Percentiles rank a stretch among this genome's conserved stretches.
Evolutionary conservation across 2,888 invertebrate species (phyloP).

Genomic region (Rugalucina vietnamica): DNA sequence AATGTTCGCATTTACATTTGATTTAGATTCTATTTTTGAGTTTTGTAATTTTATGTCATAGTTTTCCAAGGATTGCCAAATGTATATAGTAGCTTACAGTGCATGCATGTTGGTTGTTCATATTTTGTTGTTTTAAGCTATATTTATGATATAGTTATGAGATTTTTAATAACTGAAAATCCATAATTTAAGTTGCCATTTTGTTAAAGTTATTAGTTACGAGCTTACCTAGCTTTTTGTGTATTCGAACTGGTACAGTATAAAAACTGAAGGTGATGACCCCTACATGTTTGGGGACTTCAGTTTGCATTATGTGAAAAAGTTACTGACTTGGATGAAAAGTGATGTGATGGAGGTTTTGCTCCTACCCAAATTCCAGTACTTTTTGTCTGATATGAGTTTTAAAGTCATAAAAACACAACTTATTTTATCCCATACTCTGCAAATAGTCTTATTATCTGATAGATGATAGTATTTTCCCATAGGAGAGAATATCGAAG

Average conservation of each 20-base stretch:
- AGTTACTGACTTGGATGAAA: too few species aligned
- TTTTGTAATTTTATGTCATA: not conserved
- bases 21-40: not conserved
- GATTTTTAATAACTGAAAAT: conserved; percentile 8
- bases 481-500: too few species aligned
- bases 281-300: too few species aligned
- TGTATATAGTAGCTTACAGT: conserved; percentile 14
- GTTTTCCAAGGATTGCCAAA: conserved; percentile 20
- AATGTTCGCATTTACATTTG: not conserved
- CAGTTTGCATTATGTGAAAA: too few species aligned
- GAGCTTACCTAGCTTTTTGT: not conserved
- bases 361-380: too few species aligned
- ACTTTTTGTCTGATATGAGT: too few species aligned
- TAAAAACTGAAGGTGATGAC: too few species aligned
- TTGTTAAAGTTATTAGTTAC: conserved; percentile 13
- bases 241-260: not conserved
- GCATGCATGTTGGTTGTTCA: conserved; percentile 2
- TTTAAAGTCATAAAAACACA: too few species aligned
- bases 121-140: conserved; percentile 18
- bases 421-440: too few species aligned
- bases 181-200: conserved; percentile 20
- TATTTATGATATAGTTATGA: conserved; percentile 23
- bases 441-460: too few species aligned
- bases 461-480: too few species aligned
- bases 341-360: too few species aligned